Evolutionary conservation across 2,888 invertebrate species (phyloP).

Genomic region (Lasioglossum malachurum): DNA sequence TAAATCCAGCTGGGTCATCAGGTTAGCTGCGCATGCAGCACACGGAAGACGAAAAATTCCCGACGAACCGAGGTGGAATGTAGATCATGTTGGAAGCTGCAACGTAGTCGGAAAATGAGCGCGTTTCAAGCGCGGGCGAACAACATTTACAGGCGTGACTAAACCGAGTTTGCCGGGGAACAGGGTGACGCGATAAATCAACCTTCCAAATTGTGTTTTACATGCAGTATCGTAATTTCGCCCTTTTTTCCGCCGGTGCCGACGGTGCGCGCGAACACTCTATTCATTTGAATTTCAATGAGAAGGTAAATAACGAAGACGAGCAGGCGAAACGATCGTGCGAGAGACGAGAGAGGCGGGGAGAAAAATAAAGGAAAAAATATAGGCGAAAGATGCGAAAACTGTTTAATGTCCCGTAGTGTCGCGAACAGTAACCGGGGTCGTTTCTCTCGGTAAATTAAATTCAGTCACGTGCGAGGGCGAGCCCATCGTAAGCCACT

Average conservation of each 20-base stretch:
- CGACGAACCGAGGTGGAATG: constrained; percentile 15
- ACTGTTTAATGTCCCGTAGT: constrained; percentile 50
- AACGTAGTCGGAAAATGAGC: constrained; percentile 10
- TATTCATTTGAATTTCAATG: constrained; percentile 28
- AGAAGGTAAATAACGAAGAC: background rate
- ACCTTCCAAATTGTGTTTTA: constrained; percentile 18
- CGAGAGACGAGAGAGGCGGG: background rate
- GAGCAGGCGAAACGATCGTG: background rate
- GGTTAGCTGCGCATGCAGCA: background rate
- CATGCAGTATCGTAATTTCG: constrained; percentile 7
- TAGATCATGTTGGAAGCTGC: background rate
- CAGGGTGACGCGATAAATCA: constrained; percentile 15
- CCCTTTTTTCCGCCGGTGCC: background rate
- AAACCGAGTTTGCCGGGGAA: constrained; percentile 24
- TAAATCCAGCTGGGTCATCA: background rate
- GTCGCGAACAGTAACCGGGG: constrained; percentile 35
- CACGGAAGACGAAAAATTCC: constrained; percentile 15
- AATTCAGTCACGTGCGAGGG: constrained; percentile 62
- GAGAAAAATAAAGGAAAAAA: background rate
- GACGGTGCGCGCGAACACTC: background rate
- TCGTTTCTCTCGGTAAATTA: constrained; percentile 60
- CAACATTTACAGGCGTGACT: constrained; percentile 34
- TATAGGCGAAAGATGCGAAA: constrained; percentile 34
- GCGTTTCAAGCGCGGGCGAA: constrained; percentile 13
- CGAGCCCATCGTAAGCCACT: constrained; percentile 47